Percentiles rank a stretch among this genome's conserved stretches.
Evolutionary conservation across 2,797 vertebrate genomes (phyloP).

Genomic region (Bucorvus abyssinicus): DNA sequence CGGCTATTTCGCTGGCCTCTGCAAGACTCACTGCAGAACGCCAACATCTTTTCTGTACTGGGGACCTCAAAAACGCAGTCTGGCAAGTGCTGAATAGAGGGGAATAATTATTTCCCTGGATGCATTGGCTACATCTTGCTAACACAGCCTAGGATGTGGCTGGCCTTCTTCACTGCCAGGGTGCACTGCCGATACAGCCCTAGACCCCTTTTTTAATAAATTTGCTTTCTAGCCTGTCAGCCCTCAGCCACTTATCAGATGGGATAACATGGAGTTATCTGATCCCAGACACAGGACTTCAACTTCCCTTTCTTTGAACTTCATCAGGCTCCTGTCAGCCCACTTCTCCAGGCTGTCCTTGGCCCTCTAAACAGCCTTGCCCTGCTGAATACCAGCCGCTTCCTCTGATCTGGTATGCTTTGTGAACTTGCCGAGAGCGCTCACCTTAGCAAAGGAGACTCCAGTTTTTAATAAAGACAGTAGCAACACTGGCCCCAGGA

Average conservation of each 20-base stretch:
- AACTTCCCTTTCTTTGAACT: background rate
- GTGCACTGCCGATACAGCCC: background rate
- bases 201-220: background rate
- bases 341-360: background rate
- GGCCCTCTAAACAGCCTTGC: background rate
- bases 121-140: background rate
- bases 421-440: background rate
- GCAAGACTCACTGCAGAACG: background rate
- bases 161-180: background rate
- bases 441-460: background rate
- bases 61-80: background rate
- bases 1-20: background rate
- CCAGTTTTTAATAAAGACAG: background rate
- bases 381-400: background rate
- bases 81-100: background rate
- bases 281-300: background rate
- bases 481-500: background rate
- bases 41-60: rapidly evolving
- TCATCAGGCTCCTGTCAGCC: background rate
- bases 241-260: background rate
- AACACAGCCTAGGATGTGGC: background rate
- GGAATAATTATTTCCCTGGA: background rate
- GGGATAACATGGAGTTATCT: background rate
- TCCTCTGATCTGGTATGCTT: background rate
- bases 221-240: background rate